Base-by-base conservation (phyloP, 2,888 invertebrate species). In the Drosophila histrio region DNA sequence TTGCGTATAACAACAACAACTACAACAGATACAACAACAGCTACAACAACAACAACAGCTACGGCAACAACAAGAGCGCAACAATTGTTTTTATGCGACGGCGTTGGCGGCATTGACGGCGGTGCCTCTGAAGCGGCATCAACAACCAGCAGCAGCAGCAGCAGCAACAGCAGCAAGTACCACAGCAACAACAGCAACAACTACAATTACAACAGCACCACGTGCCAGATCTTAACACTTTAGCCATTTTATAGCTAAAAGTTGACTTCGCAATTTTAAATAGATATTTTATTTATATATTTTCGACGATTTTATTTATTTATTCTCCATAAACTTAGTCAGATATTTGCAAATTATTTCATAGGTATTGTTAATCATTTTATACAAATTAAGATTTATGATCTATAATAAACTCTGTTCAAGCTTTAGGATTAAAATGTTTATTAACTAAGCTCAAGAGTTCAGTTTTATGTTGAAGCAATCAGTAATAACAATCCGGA, bases 51-150 rank as follows among this genome's bases (percentile, higher is more conserved):
- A 74, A 28, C 69, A 72, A 52, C 54, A 72, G 71, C 73, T 49
- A 74, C 79, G 63, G 38, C 66, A 71, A 56, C 63, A 66, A 26
- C 47, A 64, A 43, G 17, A 44, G 65, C 61, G 56, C 72, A 75
- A 78, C 72, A 72, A 64, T 72, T 82, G 83, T 72, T 87, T 81
- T 87, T 82, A 71, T 87, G 79, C 72, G 59, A 70, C 77, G 79
- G 88, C 88, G 81, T 82, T 82, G 87, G 79, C 79, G 85, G 87
- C 87, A 85, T 81, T 84, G 85, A 84, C 70, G 87, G 87, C 81
- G 81, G 83, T 85, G 68, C 86, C 77, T 82, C 79, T 85, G 83
- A 87, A 79, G 82, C 77, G 61, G 70, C 77, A 84, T 60, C 72
- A 75, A 72, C 64, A 72, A 53, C 60, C 64, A 72, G 32, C 61